Conservation (phyloP, 92 coral and sea anemone genomes). For the Paramuricea clavata region DNA sequence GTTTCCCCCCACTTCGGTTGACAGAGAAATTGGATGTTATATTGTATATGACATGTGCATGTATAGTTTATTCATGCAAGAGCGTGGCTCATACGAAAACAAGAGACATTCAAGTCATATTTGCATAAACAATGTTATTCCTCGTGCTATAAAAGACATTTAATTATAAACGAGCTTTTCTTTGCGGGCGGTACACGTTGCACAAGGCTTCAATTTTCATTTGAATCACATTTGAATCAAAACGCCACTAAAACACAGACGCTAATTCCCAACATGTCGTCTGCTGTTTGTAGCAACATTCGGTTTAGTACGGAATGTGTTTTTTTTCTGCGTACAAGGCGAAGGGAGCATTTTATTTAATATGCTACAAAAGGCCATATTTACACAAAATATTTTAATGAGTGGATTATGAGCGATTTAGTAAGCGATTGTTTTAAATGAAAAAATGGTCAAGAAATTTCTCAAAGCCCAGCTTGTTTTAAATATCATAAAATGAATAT, state of each 20-base stretch:
- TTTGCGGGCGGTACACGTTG: not conserved
- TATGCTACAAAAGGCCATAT: not conserved
- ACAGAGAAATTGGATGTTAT: too few relatives aligned
- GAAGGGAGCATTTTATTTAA: not conserved
- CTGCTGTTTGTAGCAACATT: slow-evolving; percentile 1
- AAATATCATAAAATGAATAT: not conserved
- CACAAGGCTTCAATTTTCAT: not conserved
- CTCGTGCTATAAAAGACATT: slow-evolving; percentile 28
- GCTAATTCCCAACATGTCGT: slow-evolving; percentile 11
- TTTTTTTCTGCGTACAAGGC: not conserved
- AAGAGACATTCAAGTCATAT: not conserved
- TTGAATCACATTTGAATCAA: too few relatives aligned
- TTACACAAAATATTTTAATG: slow-evolving; percentile 16
- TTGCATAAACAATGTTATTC: slow-evolving; percentile 23
- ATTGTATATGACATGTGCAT: too few relatives aligned
- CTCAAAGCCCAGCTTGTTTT: not conserved
- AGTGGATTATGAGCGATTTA: slow-evolving; percentile 19
- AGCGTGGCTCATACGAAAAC: not conserved
- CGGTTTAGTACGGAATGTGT: not conserved
- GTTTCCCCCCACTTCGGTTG: not conserved
- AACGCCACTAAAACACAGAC: too few relatives aligned
- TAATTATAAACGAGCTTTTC: slow-evolving; percentile 14
- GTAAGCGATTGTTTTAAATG: not conserved
- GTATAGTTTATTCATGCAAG: not conserved
- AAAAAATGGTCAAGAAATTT: not conserved